Base-by-base conservation (phyloP, 1,140 invertebrate genomes). In the Drosophila albomicans region DNA sequence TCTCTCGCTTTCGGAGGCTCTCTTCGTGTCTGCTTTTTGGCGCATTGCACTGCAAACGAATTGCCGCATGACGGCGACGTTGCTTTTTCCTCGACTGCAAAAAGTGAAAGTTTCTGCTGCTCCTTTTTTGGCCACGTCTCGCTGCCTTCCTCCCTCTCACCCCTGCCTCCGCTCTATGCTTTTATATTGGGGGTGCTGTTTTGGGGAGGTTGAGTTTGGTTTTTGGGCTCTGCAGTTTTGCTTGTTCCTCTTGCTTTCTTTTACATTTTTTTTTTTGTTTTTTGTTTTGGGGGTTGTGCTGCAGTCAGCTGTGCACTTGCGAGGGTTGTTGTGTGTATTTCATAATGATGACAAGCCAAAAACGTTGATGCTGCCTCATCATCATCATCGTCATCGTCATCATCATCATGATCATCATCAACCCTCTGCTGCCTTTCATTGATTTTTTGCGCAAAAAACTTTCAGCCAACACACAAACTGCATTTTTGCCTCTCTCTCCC, bases 71-170 rank as follows among this genome's bases (percentile, higher is more conserved):
- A 84, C 81, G 81, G 59, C 5, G 46, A 13, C 54, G 32, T 57
- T 16, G 54, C 15, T 41, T 41, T 38, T 35, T 16, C 30, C 63
- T 81, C 35, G 20, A 38, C 35, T 84, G 85, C 85, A 81, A 89
- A 89, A 89, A 89, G 85, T 89, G 85, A 89, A 89, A 89, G 86
- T 89, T 90, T 79, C 69, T 90, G 75, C 70, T 68, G 71, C 63
- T 89, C 63, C 75, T 79, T 89, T 81, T 89, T 88, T 75, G 63
- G 65, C 20, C 8, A 20, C 25, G 8, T 30, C 3, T 8, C 20
- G 2, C 57, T 28, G 3, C 1, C 45, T 51, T 38, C 58, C 46
- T 32, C 28, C 32, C 51, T 32, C 0, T 11, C 13, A 8, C 32
- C n/a, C 8, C 11, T 25, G 30, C 8, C n/a, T 6, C 4, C 25